Percentiles rank a stretch among this genome's conserved stretches.
phyloP scores from a whole-genome alignment of 2,113 vertebrate species.

The Macquaria australasica region DNA sequence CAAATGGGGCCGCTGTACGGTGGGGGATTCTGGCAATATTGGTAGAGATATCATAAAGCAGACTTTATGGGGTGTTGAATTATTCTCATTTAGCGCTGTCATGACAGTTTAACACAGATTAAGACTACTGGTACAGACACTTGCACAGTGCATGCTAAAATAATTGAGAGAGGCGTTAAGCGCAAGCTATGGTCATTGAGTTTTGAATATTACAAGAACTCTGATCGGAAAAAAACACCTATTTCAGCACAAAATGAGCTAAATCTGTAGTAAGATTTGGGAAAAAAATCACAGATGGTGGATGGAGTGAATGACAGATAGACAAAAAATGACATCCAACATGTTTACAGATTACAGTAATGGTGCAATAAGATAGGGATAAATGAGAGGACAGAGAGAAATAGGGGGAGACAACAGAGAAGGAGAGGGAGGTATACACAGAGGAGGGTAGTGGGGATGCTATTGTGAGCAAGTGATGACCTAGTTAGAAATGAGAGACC shows the following conservation, averaged over 20 bases:
- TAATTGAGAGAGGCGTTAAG: not conserved
- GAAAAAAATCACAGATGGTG: not conserved
- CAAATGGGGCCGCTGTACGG: constrained; percentile 23
- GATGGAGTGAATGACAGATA: not conserved
- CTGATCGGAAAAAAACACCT: not conserved
- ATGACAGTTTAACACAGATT: constrained; percentile 64
- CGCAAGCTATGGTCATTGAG: not conserved
- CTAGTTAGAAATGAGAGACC: constrained; percentile 78
- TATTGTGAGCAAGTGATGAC: constrained; percentile 74
- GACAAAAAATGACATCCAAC: not conserved
- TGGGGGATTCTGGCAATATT: constrained; percentile 44
- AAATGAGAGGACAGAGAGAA: constrained; percentile 38
- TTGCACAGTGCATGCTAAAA: constrained; percentile 12
- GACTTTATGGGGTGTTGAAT: constrained; percentile 66
- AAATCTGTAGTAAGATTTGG: not conserved
- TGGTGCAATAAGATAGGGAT: constrained; percentile 27
- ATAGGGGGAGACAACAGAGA: not conserved
- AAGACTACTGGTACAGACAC: constrained; percentile 14
- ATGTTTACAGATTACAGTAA: constrained; percentile 16
- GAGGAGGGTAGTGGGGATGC: constrained; percentile 47
- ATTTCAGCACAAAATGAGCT: not conserved
- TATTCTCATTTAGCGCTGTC: constrained; percentile 64
- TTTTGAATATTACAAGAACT: not conserved
- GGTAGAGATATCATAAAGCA: constrained; percentile 48
- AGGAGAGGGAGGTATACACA: constrained; percentile 44